A percentile compares a stretch with the other conserved stretches of the same genome.
Conservation (phyloP, 2,797 vertebrate species). For the Parauchenoglanis punctatus region DNA sequence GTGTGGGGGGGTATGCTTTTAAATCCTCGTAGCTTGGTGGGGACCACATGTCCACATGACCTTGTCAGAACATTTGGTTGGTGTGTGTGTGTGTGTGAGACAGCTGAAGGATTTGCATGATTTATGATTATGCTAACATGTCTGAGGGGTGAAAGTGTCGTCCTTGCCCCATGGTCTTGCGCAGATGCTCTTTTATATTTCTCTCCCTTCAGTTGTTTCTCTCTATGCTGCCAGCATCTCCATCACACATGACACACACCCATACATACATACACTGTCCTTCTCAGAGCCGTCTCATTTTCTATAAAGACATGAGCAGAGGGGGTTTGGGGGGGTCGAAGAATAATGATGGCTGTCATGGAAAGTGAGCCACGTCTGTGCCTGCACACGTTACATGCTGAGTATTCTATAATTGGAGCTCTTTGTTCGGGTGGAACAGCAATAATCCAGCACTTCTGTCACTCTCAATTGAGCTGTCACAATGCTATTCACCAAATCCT, state of each 20-base stretch:
- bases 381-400: slow-evolving; percentile 37
- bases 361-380: slow-evolving; percentile 44
- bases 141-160: slow-evolving; percentile 64
- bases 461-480: slow-evolving; percentile 42
- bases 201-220: slow-evolving; percentile 14
- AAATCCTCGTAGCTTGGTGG: neutral
- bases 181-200: slow-evolving; percentile 51
- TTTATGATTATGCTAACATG: slow-evolving; percentile 75
- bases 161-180: slow-evolving; percentile 61
- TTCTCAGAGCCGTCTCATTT: slow-evolving; percentile 18
- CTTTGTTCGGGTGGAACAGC: slow-evolving; percentile 51
- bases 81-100: slow-evolving; percentile 30
- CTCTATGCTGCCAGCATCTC: neutral
- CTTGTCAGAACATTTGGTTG: neutral
- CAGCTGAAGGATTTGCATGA: slow-evolving; percentile 66
- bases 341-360: slow-evolving; percentile 56
- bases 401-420: slow-evolving; percentile 50
- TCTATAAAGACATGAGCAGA: slow-evolving; percentile 21
- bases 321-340: slow-evolving; percentile 9
- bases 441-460: slow-evolving; percentile 15
- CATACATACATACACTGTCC: slow-evolving; percentile 3
- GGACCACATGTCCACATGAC: neutral
- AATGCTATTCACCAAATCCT: slow-evolving; percentile 27
- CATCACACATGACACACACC: neutral
- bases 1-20: neutral